Evolutionary conservation across 1,140 invertebrate species (phyloP).

Genomic region (Phenacoccus solenopsis): DNA sequence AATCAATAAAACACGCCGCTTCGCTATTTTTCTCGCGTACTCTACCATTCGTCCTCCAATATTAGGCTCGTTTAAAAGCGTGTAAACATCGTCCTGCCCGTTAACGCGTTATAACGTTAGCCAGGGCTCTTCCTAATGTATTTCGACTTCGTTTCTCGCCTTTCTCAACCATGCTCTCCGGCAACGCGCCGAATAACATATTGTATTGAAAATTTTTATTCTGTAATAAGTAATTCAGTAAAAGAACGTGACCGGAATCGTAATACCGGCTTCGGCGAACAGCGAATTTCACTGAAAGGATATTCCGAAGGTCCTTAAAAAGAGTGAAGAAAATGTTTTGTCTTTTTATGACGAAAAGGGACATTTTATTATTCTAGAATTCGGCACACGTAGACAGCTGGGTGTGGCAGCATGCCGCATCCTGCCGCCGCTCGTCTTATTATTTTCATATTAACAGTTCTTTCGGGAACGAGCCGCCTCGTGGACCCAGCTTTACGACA

Average conservation of each 20-base stretch:
- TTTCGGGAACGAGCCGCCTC: no score
- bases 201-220: conserved; percentile 4
- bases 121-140: no score
- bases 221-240: conserved; percentile 3
- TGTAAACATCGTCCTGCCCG: neutral
- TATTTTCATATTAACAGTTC: conserved; percentile 3
- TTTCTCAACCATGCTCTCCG: no score
- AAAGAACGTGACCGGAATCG: neutral
- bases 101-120: neutral
- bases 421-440: neutral
- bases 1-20: no score
- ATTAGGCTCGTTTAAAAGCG: neutral
- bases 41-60: neutral
- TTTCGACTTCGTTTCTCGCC: no score
- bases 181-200: neutral
- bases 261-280: neutral
- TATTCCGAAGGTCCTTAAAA: neutral
- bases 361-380: conserved; percentile 3
- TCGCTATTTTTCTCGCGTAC: no score
- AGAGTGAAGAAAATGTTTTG: neutral
- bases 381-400: neutral
- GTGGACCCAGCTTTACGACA: neutral
- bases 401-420: neutral
- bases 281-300: neutral
- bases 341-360: neutral